Conservation (phyloP, 1,140 invertebrate genomes). For the Apis cerana region DNA sequence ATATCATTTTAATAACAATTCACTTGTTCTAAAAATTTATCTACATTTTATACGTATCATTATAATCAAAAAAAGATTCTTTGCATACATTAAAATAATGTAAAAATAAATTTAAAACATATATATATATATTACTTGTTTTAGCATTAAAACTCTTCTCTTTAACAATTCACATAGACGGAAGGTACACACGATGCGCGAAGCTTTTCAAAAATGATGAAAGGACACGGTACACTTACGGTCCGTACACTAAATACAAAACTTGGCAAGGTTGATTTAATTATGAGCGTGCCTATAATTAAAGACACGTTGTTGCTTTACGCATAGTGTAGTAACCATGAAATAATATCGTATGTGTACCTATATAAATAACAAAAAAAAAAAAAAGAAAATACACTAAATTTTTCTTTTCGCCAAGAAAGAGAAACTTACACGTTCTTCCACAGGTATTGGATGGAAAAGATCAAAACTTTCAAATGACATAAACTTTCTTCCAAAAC, state of each 20-base stretch:
- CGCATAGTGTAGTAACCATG: not conserved
- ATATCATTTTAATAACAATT: too few species aligned
- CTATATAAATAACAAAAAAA: not conserved
- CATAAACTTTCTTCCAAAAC: not conserved
- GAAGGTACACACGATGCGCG: too few species aligned
- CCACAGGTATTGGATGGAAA: not conserved
- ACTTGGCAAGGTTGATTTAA: not conserved
- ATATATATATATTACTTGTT: too few species aligned
- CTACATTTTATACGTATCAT: too few species aligned
- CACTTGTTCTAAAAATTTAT: too few species aligned
- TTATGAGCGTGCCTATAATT: not conserved
- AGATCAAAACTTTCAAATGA: not conserved
- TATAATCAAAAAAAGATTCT: too few species aligned
- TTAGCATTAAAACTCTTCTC: too few species aligned
- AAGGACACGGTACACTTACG: too few species aligned
- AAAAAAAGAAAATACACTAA: not conserved
- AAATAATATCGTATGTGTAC: not conserved
- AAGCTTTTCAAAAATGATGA: too few species aligned
- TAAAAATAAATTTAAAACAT: too few species aligned
- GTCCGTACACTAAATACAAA: not conserved
- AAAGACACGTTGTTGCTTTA: not conserved
- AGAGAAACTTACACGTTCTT: not conserved
- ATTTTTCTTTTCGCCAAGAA: not conserved
- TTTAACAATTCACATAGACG: too few species aligned
- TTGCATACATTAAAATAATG: too few species aligned